Percentiles rank a stretch among this genome's conserved stretches.
These are phyloP conservation scores for Siderastrea siderea DNA, from an alignment of 92 coral and sea anemone genomes.

Conservation along the genomic window DNA sequence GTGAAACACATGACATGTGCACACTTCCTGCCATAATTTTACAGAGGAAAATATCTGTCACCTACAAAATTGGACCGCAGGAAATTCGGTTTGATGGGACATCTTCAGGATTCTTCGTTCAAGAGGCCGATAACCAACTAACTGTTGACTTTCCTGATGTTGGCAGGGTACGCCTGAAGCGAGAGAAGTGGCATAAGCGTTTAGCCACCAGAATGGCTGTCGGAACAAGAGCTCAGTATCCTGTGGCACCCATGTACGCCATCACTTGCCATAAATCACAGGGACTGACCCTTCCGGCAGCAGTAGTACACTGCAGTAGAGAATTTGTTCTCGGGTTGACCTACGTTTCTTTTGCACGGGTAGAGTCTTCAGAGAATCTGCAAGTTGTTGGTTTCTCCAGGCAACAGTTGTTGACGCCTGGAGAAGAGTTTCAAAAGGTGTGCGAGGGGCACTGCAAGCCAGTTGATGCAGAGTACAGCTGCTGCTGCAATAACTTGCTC, in stretches of 20 bases:
- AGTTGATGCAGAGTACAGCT: too few relatives aligned
- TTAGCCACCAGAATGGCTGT: neutral
- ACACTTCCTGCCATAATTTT: too few relatives aligned
- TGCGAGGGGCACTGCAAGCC: constrained; percentile 14
- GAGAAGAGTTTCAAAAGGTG: constrained; percentile 5
- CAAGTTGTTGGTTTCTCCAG: constrained; percentile 17
- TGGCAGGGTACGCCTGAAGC: constrained; percentile 11
- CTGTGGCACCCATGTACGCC: constrained; percentile 36
- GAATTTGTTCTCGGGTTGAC: constrained; percentile 17
- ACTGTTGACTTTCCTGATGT: constrained; percentile 36
- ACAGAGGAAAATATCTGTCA: too few relatives aligned
- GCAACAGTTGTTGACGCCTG: constrained; percentile 25
- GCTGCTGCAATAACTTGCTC: too few relatives aligned
- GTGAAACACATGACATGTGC: too few relatives aligned
- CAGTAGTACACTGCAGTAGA: constrained; percentile 28
- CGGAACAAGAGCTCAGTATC: constrained; percentile 44
- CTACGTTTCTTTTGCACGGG: constrained; percentile 19
- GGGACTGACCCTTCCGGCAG: constrained; percentile 30
- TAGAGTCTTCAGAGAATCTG: neutral
- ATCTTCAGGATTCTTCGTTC: neutral
- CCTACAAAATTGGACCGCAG: too few relatives aligned
- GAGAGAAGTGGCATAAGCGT: constrained; percentile 3
- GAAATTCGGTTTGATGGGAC: too few relatives aligned
- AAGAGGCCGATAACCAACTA: neutral
- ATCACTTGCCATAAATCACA: constrained; percentile 51